Percentiles rank a stretch among this genome's conserved stretches.
Conservation (phyloP, 2,888 invertebrate species). For the Tuberolachnus salignus region DNA sequence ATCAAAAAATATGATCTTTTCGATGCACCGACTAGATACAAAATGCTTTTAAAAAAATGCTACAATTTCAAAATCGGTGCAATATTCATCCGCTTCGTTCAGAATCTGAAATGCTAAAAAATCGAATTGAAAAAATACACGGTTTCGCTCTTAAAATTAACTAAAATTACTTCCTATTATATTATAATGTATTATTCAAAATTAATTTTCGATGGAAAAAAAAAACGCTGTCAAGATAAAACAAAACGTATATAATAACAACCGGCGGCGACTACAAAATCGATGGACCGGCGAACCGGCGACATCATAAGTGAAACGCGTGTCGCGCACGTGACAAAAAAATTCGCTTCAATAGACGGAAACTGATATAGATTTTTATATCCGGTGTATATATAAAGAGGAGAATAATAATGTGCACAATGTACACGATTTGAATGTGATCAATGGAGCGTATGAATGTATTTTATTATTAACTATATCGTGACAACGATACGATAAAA, state of each 20-base stretch:
- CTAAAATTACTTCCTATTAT: no score
- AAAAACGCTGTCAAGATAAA: background rate
- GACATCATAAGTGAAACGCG: conserved; percentile 47
- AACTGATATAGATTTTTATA: conserved; percentile 25
- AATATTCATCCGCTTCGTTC: no score
- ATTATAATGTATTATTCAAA: background rate
- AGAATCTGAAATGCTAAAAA: no score
- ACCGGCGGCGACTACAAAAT: conserved; percentile 4
- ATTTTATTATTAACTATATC: background rate
- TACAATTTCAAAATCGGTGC: no score
- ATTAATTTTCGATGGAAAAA: background rate
- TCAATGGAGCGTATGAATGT: background rate
- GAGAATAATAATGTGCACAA: conserved; percentile 8
- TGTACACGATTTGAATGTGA: conserved; percentile 33
- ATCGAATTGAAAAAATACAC: no score
- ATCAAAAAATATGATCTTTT: no score
- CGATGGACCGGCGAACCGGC: background rate
- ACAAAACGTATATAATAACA: conserved; percentile 9
- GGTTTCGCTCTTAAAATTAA: no score
- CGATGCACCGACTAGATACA: no score
- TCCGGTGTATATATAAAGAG: conserved; percentile 1
- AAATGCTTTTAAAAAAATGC: no score
- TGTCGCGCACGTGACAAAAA: conserved; percentile 48
- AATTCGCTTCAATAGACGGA: conserved; percentile 1
- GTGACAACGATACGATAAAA: background rate